These are phyloP conservation scores for Portevinia maculata DNA, from an alignment of 2,888 invertebrate species.

Conservation along the genomic window DNA sequence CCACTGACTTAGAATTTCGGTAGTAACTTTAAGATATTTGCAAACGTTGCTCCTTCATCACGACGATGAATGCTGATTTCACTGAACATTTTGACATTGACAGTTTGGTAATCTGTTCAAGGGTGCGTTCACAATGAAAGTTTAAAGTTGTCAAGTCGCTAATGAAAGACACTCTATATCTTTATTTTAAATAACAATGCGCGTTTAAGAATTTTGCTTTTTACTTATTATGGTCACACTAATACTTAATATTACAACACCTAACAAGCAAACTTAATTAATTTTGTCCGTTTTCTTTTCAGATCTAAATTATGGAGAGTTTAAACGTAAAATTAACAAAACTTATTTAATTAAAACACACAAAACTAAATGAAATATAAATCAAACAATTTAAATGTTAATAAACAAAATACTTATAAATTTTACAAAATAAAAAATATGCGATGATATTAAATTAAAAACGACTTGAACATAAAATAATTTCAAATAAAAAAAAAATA, in stretches of 20 bases:
- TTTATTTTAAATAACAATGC: too few relatives aligned
- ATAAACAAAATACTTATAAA: conserved; percentile 26
- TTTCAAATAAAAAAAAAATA: conserved; percentile 52
- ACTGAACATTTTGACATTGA: too few relatives aligned
- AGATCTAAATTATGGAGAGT: conserved; percentile 66
- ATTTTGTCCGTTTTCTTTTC: conserved; percentile 51
- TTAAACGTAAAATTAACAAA: conserved; percentile 67
- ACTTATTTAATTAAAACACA: conserved; percentile 64
- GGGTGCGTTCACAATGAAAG: too few relatives aligned
- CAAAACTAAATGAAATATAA: conserved; percentile 63
- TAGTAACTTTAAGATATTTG: too few relatives aligned
- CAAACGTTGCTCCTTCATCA: too few relatives aligned
- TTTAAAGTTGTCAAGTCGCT: too few relatives aligned
- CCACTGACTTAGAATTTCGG: too few relatives aligned
- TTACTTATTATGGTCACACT: background rate
- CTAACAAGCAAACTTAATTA: conserved; percentile 8
- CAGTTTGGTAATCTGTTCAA: too few relatives aligned
- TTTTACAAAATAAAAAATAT: conserved; percentile 45
- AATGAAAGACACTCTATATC: too few relatives aligned
- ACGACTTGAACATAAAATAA: conserved; percentile 62
- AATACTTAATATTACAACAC: conserved; percentile 6
- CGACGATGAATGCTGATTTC: too few relatives aligned
- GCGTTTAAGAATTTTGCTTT: too few relatives aligned
- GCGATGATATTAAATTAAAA: conserved; percentile 46
- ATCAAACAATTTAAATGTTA: conserved; percentile 57